Evolutionary conservation across 2,888 invertebrate species (phyloP).

Genomic region (Bhutanitis thaidina): DNA sequence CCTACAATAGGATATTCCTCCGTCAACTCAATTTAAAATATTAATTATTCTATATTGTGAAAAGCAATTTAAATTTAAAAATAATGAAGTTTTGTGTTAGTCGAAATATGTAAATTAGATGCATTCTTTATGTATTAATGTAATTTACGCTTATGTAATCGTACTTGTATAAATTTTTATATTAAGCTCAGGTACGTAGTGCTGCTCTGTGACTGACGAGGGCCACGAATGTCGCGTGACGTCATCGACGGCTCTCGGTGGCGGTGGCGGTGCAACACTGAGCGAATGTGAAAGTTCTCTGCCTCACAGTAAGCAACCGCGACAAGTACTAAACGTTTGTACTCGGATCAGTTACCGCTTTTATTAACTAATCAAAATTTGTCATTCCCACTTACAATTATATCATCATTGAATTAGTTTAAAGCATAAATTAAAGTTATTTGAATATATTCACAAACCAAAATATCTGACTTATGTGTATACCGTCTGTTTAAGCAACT

Average conservation of each 20-base stretch:
- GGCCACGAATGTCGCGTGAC: constrained; percentile 40
- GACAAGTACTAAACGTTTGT: constrained; percentile 63
- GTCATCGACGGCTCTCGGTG: constrained; percentile 45
- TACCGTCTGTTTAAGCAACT: constrained; percentile 36
- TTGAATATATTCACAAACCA: neutral
- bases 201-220: constrained; percentile 31
- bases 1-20: too few species aligned
- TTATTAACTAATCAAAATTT: constrained; percentile 8
- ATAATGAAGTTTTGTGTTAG: too few species aligned
- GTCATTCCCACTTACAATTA: constrained; percentile 3
- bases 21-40: too few species aligned
- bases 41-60: too few species aligned
- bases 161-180: constrained; percentile 7
- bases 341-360: constrained; percentile 29
- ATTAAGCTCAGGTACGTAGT: constrained; percentile 10
- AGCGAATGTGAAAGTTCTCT: constrained; percentile 76
- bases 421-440: neutral
- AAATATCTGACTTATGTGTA: constrained; percentile 21
- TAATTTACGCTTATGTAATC: neutral
- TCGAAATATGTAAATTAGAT: neutral
- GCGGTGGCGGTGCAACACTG: constrained; percentile 58
- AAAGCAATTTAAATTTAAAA: too few species aligned
- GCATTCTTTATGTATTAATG: constrained; percentile 2
- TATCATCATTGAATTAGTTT: too few species aligned
- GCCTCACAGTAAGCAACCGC: constrained; percentile 47